Evolutionary conservation across 2,888 invertebrate genomes (phyloP).

Genomic region (Tetanocera ferruginea): DNA sequence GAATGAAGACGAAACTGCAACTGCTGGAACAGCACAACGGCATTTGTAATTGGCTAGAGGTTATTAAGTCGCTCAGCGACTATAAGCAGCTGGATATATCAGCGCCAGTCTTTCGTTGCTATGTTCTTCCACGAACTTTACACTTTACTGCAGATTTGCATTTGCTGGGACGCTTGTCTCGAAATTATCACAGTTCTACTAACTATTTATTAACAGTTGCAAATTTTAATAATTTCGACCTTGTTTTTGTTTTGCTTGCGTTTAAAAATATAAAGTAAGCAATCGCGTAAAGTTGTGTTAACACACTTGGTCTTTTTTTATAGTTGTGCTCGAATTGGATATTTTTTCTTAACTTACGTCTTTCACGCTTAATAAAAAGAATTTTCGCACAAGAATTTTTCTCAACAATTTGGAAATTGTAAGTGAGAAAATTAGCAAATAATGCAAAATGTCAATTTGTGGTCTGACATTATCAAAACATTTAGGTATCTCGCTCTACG

Average conservation of each 20-base stretch:
- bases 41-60: background rate
- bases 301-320: background rate
- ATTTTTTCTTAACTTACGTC: background rate
- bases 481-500: background rate
- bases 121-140: constrained; percentile 24
- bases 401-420: background rate
- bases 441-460: constrained; percentile 7
- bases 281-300: background rate
- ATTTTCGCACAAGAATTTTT: background rate
- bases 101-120: background rate
- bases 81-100: background rate
- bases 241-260: background rate
- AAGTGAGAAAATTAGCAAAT: constrained; percentile 12
- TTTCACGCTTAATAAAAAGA: background rate
- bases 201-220: background rate
- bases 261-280: background rate
- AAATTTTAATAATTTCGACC: background rate
- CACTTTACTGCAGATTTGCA: background rate
- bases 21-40: background rate
- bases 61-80: background rate
- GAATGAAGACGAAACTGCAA: background rate
- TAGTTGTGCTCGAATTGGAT: background rate
- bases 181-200: background rate
- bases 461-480: background rate
- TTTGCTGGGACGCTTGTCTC: background rate